phyloP scores from a whole-genome alignment of 2,888 invertebrate species.

The Carcina quercana region DNA sequence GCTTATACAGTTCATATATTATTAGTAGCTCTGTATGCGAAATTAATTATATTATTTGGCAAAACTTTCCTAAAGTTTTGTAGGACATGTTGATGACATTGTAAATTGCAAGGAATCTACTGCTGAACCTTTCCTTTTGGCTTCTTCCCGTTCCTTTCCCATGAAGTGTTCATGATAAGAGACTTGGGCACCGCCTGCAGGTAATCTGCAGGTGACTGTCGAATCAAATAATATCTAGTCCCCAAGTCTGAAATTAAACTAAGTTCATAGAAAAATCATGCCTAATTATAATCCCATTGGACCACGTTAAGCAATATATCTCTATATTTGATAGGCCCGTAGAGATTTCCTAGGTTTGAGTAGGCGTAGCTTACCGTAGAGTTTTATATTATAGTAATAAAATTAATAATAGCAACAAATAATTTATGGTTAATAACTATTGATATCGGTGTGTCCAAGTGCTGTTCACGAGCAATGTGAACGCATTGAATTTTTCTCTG shows the following conservation, averaged over 20 bases:
- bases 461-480: too few relatives aligned
- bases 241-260: constrained; percentile 34
- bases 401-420: constrained; percentile 18
- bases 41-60: too few relatives aligned
- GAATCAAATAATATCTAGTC: too few relatives aligned
- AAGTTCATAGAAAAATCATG: constrained; percentile 32
- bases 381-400: constrained; percentile 48
- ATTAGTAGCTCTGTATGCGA: too few relatives aligned
- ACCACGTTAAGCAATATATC: constrained; percentile 70
- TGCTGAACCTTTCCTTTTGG: constrained; percentile 22
- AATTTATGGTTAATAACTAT: constrained; percentile 9
- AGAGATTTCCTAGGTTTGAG: constrained; percentile 47
- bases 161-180: constrained; percentile 17
- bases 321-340: constrained; percentile 58
- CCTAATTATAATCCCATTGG: constrained; percentile 61
- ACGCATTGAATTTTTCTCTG: constrained; percentile 14
- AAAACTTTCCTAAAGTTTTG: too few relatives aligned
- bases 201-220: too few relatives aligned
- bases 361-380: constrained; percentile 63
- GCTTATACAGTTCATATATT: too few relatives aligned
- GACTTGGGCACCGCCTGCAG: constrained; percentile 12
- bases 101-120: too few relatives aligned
- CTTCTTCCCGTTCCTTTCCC: constrained; percentile 12
- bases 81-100: too few relatives aligned
- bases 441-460: constrained; percentile 35